phyloP scores from a whole-genome alignment of 1,140 invertebrate genomes.

The Lordiphosa clarofinis region DNA sequence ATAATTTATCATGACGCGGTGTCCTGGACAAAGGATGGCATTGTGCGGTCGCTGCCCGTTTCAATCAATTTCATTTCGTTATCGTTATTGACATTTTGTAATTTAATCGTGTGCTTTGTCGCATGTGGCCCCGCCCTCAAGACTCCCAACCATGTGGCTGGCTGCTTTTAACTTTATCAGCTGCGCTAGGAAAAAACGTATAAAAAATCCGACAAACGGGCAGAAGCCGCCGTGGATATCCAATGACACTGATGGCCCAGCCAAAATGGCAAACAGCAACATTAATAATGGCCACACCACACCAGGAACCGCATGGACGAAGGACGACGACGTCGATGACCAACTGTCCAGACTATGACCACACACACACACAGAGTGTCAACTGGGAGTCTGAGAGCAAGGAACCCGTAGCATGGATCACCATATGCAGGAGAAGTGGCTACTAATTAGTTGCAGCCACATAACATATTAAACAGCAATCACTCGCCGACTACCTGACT shows the following conservation, averaged over 20 bases:
- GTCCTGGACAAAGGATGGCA: conserved; percentile 6
- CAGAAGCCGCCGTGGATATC: conserved; percentile 14
- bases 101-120: conserved; percentile 76
- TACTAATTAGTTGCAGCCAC: conserved; percentile 44
- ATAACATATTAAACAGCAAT: conserved; percentile 12
- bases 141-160: conserved; percentile 13
- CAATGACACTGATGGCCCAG: conserved; percentile 21
- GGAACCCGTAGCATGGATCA: not conserved
- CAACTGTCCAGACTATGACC: not conserved
- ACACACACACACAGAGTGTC: conserved; percentile 1
- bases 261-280: conserved; percentile 21
- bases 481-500: no score
- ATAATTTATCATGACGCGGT: conserved; percentile 60
- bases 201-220: not conserved
- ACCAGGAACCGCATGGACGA: conserved; percentile 23
- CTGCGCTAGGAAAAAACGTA: conserved; percentile 17
- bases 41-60: conserved; percentile 48
- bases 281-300: conserved; percentile 15
- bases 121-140: conserved; percentile 35
- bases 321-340: not conserved
- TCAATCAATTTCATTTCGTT: conserved; percentile 76
- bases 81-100: conserved; percentile 72
- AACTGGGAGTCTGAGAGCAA: not conserved
- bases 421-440: conserved; percentile 23
- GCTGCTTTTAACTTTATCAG: conserved; percentile 71